Evolutionary conservation across 2,797 vertebrate genomes (phyloP).

Genomic region (Natrix natrix): DNA sequence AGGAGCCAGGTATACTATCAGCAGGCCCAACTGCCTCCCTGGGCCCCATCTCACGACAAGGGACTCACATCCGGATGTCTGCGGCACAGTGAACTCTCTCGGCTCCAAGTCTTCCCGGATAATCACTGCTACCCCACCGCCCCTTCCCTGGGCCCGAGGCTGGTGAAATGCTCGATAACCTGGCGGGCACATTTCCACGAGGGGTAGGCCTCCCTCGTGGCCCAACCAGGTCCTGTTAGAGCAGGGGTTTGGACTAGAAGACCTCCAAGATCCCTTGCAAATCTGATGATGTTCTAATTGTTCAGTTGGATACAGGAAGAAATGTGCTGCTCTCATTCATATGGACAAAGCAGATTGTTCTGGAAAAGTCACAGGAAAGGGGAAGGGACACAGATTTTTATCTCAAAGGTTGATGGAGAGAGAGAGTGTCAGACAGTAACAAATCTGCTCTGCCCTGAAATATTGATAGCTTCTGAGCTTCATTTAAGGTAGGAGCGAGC

Average conservation of each 20-base stretch:
- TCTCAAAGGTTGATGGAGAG: background rate
- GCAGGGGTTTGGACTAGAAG: background rate
- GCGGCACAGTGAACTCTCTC: too few relatives aligned
- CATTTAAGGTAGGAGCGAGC: background rate
- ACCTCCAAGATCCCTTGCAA: background rate
- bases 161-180: too few relatives aligned
- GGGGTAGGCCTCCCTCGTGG: too few relatives aligned
- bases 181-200: too few relatives aligned
- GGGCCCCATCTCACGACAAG: too few relatives aligned
- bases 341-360: background rate
- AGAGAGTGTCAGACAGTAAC: background rate
- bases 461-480: background rate
- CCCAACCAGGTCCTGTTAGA: too few relatives aligned
- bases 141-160: too few relatives aligned
- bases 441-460: background rate
- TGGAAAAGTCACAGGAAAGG: rapidly evolving
- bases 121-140: too few relatives aligned
- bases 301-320: constrained; percentile 13
- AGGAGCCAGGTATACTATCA: too few relatives aligned
- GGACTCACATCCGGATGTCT: too few relatives aligned
- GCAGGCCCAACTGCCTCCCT: too few relatives aligned
- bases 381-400: background rate
- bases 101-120: too few relatives aligned
- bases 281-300: background rate
- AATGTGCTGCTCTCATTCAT: background rate